Conservation (phyloP, 2,888 invertebrate genomes). For the Protodeltote pygarga region DNA sequence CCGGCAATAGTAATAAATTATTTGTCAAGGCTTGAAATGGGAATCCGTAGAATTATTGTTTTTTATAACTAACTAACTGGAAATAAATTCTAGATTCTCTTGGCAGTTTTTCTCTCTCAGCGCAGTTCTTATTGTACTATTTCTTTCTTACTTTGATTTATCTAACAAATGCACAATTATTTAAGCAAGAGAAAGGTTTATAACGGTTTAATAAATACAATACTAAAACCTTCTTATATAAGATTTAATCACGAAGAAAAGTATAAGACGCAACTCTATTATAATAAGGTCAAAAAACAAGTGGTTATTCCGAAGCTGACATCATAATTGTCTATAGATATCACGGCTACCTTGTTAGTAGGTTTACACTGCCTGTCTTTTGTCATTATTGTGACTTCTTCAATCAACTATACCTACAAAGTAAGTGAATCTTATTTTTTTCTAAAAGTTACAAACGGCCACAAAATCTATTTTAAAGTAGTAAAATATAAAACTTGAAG, state of each 20-base stretch:
- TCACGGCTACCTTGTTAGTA: neutral
- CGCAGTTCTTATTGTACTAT: slow-evolving; percentile 6
- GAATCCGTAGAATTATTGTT: slow-evolving; percentile 24
- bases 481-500: slow-evolving; percentile 45
- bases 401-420: neutral
- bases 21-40: slow-evolving; percentile 28
- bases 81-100: slow-evolving; percentile 31
- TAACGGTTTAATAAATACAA: no score
- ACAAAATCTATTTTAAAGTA: slow-evolving; percentile 2
- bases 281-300: slow-evolving; percentile 5
- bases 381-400: neutral
- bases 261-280: neutral
- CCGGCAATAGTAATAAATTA: slow-evolving; percentile 24
- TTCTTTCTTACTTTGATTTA: neutral
- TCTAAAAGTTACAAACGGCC: neutral
- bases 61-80: slow-evolving; percentile 21
- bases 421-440: neutral
- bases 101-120: slow-evolving; percentile 6
- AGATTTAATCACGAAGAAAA: neutral
- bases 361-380: neutral
- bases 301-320: neutral
- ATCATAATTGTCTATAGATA: neutral
- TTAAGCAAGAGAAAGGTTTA: no score
- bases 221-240: neutral
- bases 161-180: no score